Conservation (phyloP, 2,113 vertebrate genomes). For the Mormyrus lacerda region DNA sequence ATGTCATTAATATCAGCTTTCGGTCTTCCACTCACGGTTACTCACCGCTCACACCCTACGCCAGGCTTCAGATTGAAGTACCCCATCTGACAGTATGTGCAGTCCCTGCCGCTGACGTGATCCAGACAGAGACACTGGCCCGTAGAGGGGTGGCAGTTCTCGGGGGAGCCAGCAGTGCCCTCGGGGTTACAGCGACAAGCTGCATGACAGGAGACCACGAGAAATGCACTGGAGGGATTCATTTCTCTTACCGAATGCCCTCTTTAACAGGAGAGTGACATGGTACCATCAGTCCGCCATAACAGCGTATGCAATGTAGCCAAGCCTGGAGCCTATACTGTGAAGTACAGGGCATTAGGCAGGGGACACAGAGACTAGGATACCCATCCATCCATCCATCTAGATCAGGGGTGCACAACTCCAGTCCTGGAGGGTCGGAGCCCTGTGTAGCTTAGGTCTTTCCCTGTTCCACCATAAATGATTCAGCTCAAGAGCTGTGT, state of each 20-base stretch:
- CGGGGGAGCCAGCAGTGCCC: conserved; percentile 50
- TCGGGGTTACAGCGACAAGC: conserved; percentile 66
- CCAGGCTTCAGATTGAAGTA: conserved; percentile 68
- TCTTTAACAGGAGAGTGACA: not conserved
- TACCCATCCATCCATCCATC: not conserved
- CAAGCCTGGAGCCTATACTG: not conserved
- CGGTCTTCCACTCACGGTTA: not conserved
- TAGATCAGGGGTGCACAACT: too few relatives aligned
- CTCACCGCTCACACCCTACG: conserved; percentile 73
- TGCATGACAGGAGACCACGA: conserved; percentile 36
- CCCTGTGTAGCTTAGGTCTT: too few relatives aligned
- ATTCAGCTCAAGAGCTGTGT: too few relatives aligned
- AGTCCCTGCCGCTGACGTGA: conserved; percentile 68
- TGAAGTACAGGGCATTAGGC: not conserved
- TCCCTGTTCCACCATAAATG: too few relatives aligned
- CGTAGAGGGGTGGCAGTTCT: conserved; percentile 60
- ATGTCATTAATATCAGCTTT: too few relatives aligned
- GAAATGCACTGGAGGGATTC: not conserved
- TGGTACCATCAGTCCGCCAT: not conserved
- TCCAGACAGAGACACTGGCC: conserved; percentile 76
- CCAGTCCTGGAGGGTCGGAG: too few relatives aligned
- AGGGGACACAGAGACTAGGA: not conserved
- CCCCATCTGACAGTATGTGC: conserved; percentile 65
- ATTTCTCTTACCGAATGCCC: not conserved
- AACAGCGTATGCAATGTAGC: not conserved